These are phyloP conservation scores for Thecophora atra DNA, from an alignment of 2,888 invertebrate species.

Conservation along the genomic window DNA sequence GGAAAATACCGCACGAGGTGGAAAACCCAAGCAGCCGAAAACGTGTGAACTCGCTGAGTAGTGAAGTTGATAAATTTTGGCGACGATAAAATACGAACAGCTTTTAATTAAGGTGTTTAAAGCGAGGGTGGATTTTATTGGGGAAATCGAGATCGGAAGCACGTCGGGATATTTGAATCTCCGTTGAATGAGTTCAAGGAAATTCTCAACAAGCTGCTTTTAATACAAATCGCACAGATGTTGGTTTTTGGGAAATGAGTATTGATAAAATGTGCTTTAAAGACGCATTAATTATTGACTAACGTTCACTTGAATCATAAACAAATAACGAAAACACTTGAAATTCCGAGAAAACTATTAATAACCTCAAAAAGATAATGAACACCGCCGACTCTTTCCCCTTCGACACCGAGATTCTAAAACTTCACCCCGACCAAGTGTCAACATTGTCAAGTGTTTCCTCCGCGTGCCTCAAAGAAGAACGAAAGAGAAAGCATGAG, in stretches of 20 bases:
- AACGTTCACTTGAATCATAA: not conserved
- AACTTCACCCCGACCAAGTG: slow-evolving; percentile 27
- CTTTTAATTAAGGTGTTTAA: too few species aligned
- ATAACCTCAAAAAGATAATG: not conserved
- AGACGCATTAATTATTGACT: too few species aligned
- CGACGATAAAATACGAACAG: not conserved
- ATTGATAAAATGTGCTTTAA: not conserved
- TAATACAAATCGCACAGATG: too few species aligned
- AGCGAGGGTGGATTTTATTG: too few species aligned
- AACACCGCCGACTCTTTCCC: not conserved
- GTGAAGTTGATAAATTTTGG: not conserved
- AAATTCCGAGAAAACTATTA: slow-evolving; percentile 19
- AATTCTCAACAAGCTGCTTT: too few species aligned
- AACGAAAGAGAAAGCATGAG: not conserved
- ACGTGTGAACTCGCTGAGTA: not conserved
- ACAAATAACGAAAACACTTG: slow-evolving; percentile 6
- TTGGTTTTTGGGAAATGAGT: too few species aligned
- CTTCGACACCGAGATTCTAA: too few species aligned
- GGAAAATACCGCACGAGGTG: not conserved
- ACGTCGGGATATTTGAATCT: too few species aligned
- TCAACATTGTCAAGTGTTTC: slow-evolving; percentile 40
- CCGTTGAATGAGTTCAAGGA: too few species aligned
- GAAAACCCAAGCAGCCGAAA: not conserved
- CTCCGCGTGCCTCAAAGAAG: slow-evolving; percentile 28
- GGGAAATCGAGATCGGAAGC: too few species aligned